These are phyloP conservation scores for Caenorhabditis sp. DNA, from an alignment of 2,888 invertebrate genomes.

Conservation along the genomic window DNA sequence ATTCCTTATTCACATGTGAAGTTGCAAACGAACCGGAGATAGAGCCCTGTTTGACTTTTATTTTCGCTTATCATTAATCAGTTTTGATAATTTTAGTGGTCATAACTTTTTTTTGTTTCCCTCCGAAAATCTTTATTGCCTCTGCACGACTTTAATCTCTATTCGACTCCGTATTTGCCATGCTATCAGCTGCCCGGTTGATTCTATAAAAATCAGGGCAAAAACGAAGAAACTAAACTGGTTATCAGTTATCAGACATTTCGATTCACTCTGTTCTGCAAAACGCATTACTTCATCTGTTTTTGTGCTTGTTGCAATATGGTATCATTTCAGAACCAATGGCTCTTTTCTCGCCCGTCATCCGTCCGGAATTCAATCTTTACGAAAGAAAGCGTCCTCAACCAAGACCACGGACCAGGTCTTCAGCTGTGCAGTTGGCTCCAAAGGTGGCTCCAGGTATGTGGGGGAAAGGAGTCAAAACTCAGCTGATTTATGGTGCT, in stretches of 20 bases:
- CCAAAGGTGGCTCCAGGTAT: conserved; percentile 42
- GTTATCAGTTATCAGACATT: conserved; percentile 12
- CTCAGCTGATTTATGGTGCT: too few relatives aligned
- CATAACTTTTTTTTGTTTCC: too few relatives aligned
- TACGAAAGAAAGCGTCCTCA: conserved; percentile 47
- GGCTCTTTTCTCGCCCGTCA: conserved; percentile 52
- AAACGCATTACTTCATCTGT: conserved; percentile 9
- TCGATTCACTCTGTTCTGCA: conserved; percentile 14
- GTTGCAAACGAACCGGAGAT: too few relatives aligned
- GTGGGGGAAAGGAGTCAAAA: neutral
- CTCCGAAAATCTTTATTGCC: too few relatives aligned
- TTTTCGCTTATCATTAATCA: too few relatives aligned
- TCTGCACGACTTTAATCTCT: conserved; percentile 2
- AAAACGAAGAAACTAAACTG: conserved; percentile 7
- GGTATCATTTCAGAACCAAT: conserved; percentile 44
- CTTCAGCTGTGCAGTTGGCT: conserved; percentile 14
- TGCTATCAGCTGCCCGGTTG: conserved; percentile 13
- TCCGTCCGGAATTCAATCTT: conserved; percentile 43
- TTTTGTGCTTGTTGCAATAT: neutral
- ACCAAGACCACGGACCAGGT: conserved; percentile 21
- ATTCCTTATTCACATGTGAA: too few relatives aligned
- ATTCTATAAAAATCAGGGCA: conserved; percentile 47
- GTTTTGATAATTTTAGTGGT: too few relatives aligned
- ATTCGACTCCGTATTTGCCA: too few relatives aligned
- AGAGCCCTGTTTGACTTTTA: too few relatives aligned